These are phyloP conservation scores for Antechinus stuartii DNA, from an alignment of 2,113 vertebrate species.

Conservation along the genomic window DNA sequence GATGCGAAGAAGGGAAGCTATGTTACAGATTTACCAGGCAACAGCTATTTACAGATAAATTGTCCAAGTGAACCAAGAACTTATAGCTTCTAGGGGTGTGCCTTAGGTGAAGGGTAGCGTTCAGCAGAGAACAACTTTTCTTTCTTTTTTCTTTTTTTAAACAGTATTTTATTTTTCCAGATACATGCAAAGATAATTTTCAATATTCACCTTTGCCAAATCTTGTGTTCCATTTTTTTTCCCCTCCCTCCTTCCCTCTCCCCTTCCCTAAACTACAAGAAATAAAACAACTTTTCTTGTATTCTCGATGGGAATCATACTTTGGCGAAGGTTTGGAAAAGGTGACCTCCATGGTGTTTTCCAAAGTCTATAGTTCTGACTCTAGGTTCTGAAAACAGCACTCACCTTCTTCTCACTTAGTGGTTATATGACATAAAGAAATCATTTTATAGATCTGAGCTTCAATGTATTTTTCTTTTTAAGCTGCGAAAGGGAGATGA, in stretches of 20 bases:
- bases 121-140: background rate
- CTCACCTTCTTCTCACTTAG: background rate
- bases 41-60: background rate
- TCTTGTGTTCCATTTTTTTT: too few species aligned
- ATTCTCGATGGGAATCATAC: background rate
- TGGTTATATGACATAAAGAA: background rate
- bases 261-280: background rate
- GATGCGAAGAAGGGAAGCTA: background rate
- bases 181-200: too few species aligned
- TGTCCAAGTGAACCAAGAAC: background rate
- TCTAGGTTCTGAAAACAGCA: background rate
- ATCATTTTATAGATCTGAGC: background rate
- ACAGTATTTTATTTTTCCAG: too few species aligned
- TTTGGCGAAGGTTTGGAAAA: background rate
- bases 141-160: too few species aligned
- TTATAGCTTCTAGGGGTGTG: background rate
- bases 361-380: background rate
- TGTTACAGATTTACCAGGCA: background rate
- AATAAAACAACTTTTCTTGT: background rate
- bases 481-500: background rate
- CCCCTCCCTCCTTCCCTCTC: too few species aligned
- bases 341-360: background rate
- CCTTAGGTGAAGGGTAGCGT: background rate
- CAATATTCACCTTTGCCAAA: too few species aligned
- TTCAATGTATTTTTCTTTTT: background rate